These are phyloP conservation scores for Sminthurinus signatus DNA, from an alignment of 1,140 invertebrate species.

Conservation along the genomic window DNA sequence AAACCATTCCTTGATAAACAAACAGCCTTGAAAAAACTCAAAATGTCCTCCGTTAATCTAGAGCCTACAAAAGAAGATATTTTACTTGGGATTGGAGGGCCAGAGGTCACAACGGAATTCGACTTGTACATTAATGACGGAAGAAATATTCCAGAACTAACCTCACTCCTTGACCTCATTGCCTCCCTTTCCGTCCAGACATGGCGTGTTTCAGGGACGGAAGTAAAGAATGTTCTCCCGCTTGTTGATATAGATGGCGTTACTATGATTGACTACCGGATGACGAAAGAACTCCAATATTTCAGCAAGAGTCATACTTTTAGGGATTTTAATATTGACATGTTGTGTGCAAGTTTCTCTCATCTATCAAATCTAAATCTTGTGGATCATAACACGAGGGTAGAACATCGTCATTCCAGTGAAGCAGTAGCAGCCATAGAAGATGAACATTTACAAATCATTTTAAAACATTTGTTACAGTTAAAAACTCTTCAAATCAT, in stretches of 20 bases:
- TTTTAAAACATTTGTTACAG: constrained; percentile 20
- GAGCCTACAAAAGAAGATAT: constrained; percentile 26
- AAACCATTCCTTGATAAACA: constrained; percentile 28
- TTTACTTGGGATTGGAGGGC: constrained; percentile 8
- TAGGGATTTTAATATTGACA: constrained; percentile 31
- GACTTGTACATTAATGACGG: constrained; percentile 34
- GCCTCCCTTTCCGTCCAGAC: constrained; percentile 22
- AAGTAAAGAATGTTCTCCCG: constrained; percentile 23
- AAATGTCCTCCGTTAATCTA: constrained; percentile 20
- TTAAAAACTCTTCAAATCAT: constrained; percentile 27
- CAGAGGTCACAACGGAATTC: background rate
- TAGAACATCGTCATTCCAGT: constrained; percentile 28
- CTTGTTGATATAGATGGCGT: background rate
- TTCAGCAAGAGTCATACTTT: constrained; percentile 37
- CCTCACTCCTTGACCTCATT: background rate
- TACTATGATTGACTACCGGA: background rate
- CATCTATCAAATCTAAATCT: constrained; percentile 35
- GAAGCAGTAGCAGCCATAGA: constrained; percentile 38
- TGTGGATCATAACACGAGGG: constrained; percentile 29
- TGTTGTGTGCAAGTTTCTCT: constrained; percentile 17
- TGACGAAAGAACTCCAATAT: constrained; percentile 33
- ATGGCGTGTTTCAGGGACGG: constrained; percentile 14
- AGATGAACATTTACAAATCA: constrained; percentile 34
- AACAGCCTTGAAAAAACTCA: constrained; percentile 11
- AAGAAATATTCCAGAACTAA: constrained; percentile 10